Evolutionary conservation across 35 echinoderm and acorn worm species (phyloP), one percentile per base, ranked within the genome.

Genomic region (Heliocidaris tuberculata): DNA sequence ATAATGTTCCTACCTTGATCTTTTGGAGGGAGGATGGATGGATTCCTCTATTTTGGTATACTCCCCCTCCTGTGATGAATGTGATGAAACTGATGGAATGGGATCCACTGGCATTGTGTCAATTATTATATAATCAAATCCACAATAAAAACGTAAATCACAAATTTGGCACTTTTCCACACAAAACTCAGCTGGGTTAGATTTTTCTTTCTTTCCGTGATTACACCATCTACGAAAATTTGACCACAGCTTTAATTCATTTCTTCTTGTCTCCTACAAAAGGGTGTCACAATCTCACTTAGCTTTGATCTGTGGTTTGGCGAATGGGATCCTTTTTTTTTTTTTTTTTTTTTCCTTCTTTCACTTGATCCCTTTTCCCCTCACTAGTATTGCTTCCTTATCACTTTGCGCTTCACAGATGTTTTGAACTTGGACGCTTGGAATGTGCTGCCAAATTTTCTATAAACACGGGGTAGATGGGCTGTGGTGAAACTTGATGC

Each of bases 1-100:
- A 78, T 78, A 78, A 78, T 78, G 65, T 78, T 49, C 91, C 50
- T 93, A 93, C 91, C 91, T 93, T 93, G 91, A 93, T 93, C 91
- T 49, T 93, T 93, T 93, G 5, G 91, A 31, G 91, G 91, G 91
- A 49, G 91, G 91, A 5, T 49, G 91, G 9, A 93, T 31, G 11
- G 91, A 31, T 1, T 93, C 91, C 91, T 93, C 91, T 49, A 93
- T 93, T 31, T 93, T 93, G 48, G 91, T 50, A 59, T 93, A 93
- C 9, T 93, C 91, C n/a, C 91, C 91, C 50, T 93, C 91, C 30
- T 93, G 91, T 13, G 91, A 93, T 4, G 91, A 93, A 48, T 93
- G 91, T 49, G 91, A 93, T 30, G 91, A 93, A 13, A 93, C 91
- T 5, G 91, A 93, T 30, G 91, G 91, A 93, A 93, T 93, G 29